Base-by-base conservation (phyloP, 2,888 invertebrate species). In the Steinernema scapterisci region DNA sequence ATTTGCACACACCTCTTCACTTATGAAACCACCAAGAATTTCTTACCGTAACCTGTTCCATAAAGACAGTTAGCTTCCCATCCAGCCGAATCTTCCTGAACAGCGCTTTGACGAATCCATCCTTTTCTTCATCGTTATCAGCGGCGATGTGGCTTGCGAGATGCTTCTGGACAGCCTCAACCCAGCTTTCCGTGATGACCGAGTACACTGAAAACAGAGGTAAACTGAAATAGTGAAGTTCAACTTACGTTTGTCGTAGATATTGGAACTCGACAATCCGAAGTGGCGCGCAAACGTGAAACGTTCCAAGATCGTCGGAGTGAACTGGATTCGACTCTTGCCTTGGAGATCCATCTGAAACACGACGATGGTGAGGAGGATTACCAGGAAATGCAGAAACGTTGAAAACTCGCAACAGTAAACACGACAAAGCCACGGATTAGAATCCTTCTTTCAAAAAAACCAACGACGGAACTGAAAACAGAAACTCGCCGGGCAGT, bases 231-330 rank as follows among this genome's bases (percentile, higher is more conserved):
- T 7, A 3, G 16, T 13, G 16, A 21, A 27, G 27, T 38, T n/a
- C 5, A 25, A 38, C 63, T 63, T 31, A 63, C 63, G 16, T 27
- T 2, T n/a, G 63, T 63, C 38, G 16, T 31, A 27, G 63, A 63
- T 63, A 25, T 63, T 38, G 3, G 63, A 63, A 25, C 16, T 16
- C 27, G 63, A 25, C 27, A 63, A 31, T 1, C 63, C 63, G 63
- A 31, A 63, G 31, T 63, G 19, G 38, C 63, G 63, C 27, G 38
- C 27, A n/a, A 63, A 63, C 3, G 25, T 25, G n/a, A 63, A 63
- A 9, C 31, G 23, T 5, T 63, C 63, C 27, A 63, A 31, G 63
- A 63, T 11, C 25, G 23, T 27, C 31, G 27, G 16, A 27, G 16
- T 25, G 63, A 63, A n/a, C 63, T 27, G 11, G 27, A 21, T 19